Conservation (phyloP, 2,113 vertebrate species). For the Phrynosoma blainvillii region DNA sequence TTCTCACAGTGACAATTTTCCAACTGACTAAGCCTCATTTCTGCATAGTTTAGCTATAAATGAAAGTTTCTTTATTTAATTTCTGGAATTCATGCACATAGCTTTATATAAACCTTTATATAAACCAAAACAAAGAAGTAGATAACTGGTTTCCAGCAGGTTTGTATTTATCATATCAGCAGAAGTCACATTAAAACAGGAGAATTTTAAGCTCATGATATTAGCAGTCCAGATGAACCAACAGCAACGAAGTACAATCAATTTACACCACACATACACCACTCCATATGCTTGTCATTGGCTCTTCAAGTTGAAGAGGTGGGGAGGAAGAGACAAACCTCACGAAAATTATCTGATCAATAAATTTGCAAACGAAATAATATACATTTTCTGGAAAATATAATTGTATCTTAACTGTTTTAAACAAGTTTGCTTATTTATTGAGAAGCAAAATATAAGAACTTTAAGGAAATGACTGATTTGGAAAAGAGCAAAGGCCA, state of each 20-base stretch:
- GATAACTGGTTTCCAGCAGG: constrained; percentile 21
- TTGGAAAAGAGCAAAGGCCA: not conserved
- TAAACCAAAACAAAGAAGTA: constrained; percentile 42
- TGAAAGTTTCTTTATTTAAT: constrained; percentile 64
- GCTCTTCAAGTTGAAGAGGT: not conserved
- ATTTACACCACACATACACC: not conserved
- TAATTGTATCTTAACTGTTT: not conserved
- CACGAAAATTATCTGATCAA: not conserved
- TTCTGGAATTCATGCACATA: constrained; percentile 45
- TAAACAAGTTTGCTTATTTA: not conserved
- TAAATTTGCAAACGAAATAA: not conserved
- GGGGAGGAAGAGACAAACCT: not conserved
- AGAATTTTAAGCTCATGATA: not conserved
- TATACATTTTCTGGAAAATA: too few relatives aligned
- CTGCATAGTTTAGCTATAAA: constrained; percentile 93
- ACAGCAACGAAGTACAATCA: not conserved
- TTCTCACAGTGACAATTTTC: constrained; percentile 96
- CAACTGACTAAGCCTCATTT: constrained; percentile 93
- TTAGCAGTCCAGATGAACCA: fast-evolving
- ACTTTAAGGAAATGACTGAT: not conserved
- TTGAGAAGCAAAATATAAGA: constrained; percentile 24
- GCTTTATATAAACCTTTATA: constrained; percentile 47
- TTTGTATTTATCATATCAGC: not conserved
- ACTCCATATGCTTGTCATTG: not conserved
- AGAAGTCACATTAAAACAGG: constrained; percentile 45